Evolutionary conservation across 2,888 invertebrate genomes (phyloP), one percentile per base, ranked within the genome.

Genomic region (Epistrophe eligans): DNA sequence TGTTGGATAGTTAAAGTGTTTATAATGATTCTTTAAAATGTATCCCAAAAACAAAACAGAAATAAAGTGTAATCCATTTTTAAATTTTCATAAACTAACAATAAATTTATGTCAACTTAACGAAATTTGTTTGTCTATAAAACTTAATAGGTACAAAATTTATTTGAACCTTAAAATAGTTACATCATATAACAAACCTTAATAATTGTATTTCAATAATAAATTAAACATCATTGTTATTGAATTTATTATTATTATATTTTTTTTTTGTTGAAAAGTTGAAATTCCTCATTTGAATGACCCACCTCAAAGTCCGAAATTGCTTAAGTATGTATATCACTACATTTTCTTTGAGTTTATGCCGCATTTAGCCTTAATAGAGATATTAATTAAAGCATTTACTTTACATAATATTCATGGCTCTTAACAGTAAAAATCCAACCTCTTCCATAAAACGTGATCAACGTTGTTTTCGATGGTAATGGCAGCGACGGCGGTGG

Each of bases 371-470:
- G n/a, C 57, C 70, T 70, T 62, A 62, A 40, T 13, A 43, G 19
- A 43, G 19, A 43, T 70, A 62, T 58, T 76, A 81, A 77, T 81
- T 73, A 70, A 73, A 70, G 11, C 81, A 81, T 45, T 62, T 55
- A 55, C 62, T 35, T 70, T 10, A 35, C 35, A 35, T 35, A 35
- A 24, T 35, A 67, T 66, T 62, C 24, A n/a, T 40, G n/a, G 45
- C 62, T 60, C 43, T 24, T 19, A 60, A 60, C 45, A 67, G 55
- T 43, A 50, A 76, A 71, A 71, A 35, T 48, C 7, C 19, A 45
- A 70, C 50, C 19, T 28, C 8, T 13, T 43, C 32, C 10, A 43
- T 28, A 28, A 32, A 32, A 66, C 62, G 64, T 79, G 64, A 79
- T 76, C 62, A 50, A 50, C 58, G 40, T n/a, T 32, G 40, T n/a